These are phyloP conservation scores for Timandra comae DNA, from an alignment of 2,888 invertebrate species.

Conservation along the genomic window DNA sequence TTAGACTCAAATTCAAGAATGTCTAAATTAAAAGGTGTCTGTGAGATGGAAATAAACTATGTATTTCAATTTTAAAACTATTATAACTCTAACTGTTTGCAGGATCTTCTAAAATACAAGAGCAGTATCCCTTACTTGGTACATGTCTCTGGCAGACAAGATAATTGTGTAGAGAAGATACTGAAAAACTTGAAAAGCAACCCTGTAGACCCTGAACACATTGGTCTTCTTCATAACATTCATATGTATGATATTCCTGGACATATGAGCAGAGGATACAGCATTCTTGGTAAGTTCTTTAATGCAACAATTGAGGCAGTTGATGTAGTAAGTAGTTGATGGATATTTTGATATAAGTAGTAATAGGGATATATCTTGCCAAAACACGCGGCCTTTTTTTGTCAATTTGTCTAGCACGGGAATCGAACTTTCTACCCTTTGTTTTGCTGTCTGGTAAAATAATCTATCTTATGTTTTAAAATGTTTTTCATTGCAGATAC, in stretches of 20 bases:
- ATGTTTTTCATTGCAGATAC: conserved; percentile 21
- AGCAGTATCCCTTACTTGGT: conserved; percentile 60
- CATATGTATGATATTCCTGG: conserved; percentile 63
- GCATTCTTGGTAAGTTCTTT: conserved; percentile 50
- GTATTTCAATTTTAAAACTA: no score
- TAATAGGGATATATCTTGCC: not conserved
- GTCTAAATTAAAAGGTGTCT: no score
- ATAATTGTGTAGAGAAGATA: conserved; percentile 44
- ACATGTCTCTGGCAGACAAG: conserved; percentile 74
- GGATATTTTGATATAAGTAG: no score
- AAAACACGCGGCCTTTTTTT: not conserved
- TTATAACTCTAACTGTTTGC: no score
- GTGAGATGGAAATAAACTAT: no score
- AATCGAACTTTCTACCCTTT: not conserved
- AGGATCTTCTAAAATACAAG: conserved; percentile 34
- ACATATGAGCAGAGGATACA: conserved; percentile 80
- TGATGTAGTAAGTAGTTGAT: no score
- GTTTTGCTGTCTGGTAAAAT: not conserved
- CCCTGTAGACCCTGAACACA: conserved; percentile 60
- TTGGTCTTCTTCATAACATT: conserved; percentile 59
- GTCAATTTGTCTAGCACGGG: not conserved
- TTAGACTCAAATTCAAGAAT: no score
- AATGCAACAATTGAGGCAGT: no score
- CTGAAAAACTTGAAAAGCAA: conserved; percentile 36
- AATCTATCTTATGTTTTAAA: not conserved